Conservation (phyloP, 1,140 invertebrate species). For the Rhyacophila brunnea region DNA sequence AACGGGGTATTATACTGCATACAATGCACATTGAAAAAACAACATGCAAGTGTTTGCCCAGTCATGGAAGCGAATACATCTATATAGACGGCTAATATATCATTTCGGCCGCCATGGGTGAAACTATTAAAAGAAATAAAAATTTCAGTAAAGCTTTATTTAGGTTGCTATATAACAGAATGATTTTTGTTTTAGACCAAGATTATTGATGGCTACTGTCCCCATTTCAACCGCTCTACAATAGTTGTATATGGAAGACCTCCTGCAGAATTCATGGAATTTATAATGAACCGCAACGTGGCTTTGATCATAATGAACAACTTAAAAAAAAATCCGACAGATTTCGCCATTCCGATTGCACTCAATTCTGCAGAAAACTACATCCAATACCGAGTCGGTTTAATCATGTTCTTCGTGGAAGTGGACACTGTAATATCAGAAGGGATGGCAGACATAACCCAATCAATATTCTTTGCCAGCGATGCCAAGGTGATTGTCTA, state of each 20-base stretch:
- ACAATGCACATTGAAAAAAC: too few species aligned
- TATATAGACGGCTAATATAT: too few species aligned
- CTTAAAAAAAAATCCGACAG: neutral
- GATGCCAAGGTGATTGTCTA: constrained; percentile 9
- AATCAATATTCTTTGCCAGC: constrained; percentile 7
- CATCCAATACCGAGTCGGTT: constrained; percentile 5
- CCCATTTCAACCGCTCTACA: constrained; percentile 5
- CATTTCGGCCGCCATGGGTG: too few species aligned
- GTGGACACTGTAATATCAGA: neutral
- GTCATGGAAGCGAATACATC: too few species aligned
- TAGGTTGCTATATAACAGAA: too few species aligned
- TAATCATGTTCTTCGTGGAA: constrained; percentile 8
- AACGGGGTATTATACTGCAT: too few species aligned
- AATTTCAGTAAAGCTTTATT: too few species aligned
- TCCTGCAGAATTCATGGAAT: constrained; percentile 3
- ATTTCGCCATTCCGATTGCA: neutral
- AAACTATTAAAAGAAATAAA: too few species aligned
- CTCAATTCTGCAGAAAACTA: constrained; percentile 9
- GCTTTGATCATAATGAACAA: neutral
- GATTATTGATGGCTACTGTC: constrained; percentile 10
- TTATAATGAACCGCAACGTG: neutral
- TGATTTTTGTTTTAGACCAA: constrained; percentile 17
- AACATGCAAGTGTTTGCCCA: too few species aligned
- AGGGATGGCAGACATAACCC: neutral
- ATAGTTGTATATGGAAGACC: constrained; percentile 19